A percentile compares a stretch with the other conserved stretches of the same genome.
Evolutionary conservation across 2,113 vertebrate species (phyloP).

Genomic region (Colinus virginianus): DNA sequence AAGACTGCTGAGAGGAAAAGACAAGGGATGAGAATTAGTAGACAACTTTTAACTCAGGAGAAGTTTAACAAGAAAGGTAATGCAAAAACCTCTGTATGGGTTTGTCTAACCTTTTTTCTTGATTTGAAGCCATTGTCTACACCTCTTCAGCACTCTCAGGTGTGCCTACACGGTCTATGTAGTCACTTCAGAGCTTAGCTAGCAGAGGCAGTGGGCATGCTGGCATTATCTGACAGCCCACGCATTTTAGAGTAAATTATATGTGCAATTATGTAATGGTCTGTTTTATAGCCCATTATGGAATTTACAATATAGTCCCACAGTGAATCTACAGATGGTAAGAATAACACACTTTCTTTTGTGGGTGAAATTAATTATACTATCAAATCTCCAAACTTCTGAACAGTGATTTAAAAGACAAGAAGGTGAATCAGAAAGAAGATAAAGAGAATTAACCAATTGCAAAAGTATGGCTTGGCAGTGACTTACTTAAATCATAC

Average conservation of each 20-base stretch:
- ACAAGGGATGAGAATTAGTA: accelerated
- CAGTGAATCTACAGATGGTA: background rate
- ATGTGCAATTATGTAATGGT: background rate
- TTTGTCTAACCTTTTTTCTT: background rate
- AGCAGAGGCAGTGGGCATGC: background rate
- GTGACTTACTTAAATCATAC: background rate
- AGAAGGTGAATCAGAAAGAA: slow-evolving; percentile 2
- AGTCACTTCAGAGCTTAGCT: background rate
- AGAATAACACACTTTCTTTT: background rate
- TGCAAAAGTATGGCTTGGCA: background rate
- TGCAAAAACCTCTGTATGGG: accelerated
- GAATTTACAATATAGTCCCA: background rate
- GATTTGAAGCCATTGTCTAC: background rate
- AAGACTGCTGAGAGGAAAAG: accelerated
- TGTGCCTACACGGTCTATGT: background rate
- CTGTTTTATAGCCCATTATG: background rate
- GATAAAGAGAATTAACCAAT: slow-evolving; percentile 4
- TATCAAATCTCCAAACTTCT: slow-evolving; percentile 19
- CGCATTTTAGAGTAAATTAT: background rate
- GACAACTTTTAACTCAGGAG: background rate
- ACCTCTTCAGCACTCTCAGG: background rate
- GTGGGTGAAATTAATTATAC: background rate
- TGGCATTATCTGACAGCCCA: background rate
- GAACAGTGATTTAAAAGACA: background rate
- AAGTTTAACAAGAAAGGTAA: background rate